Percentiles rank a stretch among this genome's conserved stretches.
Evolutionary conservation across 2,113 vertebrate genomes (phyloP).

Genomic region (Trachemys scripta): DNA sequence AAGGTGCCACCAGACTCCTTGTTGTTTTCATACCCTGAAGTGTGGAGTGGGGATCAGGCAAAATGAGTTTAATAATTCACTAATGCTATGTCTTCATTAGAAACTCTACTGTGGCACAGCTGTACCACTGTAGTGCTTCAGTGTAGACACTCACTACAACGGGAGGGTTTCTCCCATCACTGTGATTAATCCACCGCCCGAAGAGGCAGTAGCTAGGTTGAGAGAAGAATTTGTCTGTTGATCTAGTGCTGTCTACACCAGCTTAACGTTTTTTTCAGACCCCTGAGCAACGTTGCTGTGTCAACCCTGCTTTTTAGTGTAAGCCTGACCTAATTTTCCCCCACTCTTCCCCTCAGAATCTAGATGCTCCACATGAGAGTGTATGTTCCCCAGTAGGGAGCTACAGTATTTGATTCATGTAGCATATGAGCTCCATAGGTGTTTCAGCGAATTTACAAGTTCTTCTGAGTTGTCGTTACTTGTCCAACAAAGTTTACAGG

Average conservation of each 20-base stretch:
- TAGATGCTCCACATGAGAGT: not conserved
- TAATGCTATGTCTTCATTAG: not conserved
- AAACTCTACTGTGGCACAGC: not conserved
- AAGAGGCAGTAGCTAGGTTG: not conserved
- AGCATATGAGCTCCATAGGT: not conserved
- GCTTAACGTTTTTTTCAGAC: not conserved
- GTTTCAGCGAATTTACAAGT: not conserved
- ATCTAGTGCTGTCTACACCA: not conserved
- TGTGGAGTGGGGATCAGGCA: not conserved
- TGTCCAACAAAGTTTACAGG: not conserved
- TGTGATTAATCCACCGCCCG: not conserved
- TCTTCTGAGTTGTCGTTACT: not conserved
- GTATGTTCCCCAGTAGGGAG: not conserved
- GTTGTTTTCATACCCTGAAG: not conserved
- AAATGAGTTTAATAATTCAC: not conserved
- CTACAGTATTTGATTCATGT: fast-evolving
- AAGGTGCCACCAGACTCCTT: too few species aligned
- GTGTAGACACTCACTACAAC: not conserved
- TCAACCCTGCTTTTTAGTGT: not conserved
- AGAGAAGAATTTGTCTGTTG: not conserved
- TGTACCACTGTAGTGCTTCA: not conserved
- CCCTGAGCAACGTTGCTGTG: not conserved
- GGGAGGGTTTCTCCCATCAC: not conserved
- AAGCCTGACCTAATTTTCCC: not conserved
- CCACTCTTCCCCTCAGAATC: not conserved